Conservation (phyloP, 2,888 invertebrate genomes). For the Conistra vaccinii region DNA sequence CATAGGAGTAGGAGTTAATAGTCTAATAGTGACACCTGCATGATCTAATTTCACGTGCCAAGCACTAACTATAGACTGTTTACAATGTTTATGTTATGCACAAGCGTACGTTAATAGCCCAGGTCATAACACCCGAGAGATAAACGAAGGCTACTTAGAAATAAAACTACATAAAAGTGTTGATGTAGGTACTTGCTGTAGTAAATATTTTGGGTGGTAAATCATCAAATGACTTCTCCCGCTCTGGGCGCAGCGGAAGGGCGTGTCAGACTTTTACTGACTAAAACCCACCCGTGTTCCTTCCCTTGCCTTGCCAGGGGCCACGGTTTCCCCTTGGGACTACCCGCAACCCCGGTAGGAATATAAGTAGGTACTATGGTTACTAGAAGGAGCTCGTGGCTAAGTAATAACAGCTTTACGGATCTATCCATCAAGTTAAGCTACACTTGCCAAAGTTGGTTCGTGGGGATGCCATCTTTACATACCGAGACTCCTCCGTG, state of each 20-base stretch:
- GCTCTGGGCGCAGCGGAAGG: too few relatives aligned
- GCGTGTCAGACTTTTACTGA: too few relatives aligned
- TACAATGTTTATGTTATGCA: constrained; percentile 57
- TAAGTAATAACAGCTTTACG: not conserved
- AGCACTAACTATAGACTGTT: constrained; percentile 59
- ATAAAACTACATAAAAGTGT: not conserved
- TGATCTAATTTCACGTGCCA: constrained; percentile 75
- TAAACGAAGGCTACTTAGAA: constrained; percentile 39
- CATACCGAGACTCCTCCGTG: not conserved
- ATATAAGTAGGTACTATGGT: too few relatives aligned
- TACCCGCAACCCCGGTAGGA: too few relatives aligned
- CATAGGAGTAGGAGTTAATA: constrained; percentile 49
- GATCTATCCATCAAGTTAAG: not conserved
- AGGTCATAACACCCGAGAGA: constrained; percentile 34
- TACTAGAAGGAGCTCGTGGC: too few relatives aligned
- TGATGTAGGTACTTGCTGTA: not conserved
- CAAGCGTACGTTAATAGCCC: constrained; percentile 60
- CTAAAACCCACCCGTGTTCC: too few relatives aligned
- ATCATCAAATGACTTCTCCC: too few relatives aligned
- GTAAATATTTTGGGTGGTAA: too few relatives aligned
- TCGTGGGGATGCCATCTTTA: not conserved
- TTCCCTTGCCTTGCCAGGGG: too few relatives aligned
- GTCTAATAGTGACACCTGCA: constrained; percentile 67
- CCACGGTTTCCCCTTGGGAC: too few relatives aligned
- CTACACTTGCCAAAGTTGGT: too few relatives aligned